Percentiles rank a stretch among this genome's conserved stretches.
phyloP scores from a whole-genome alignment of 1,140 invertebrate species.

The Steinernema khuongi region DNA sequence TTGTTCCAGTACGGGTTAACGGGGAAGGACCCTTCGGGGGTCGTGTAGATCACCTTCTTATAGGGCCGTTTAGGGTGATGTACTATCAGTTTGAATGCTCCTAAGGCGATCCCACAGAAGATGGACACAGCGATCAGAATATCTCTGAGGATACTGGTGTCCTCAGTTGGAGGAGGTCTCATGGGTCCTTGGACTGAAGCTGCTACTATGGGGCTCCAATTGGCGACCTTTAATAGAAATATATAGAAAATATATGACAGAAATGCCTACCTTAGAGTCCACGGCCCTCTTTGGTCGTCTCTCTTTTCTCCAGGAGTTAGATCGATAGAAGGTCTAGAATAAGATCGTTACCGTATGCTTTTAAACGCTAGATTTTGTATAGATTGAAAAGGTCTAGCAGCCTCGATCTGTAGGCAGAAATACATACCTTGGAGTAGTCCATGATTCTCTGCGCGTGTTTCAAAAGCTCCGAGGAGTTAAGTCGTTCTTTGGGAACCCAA shows the following conservation, averaged over 20 bases:
- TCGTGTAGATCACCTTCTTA: not conserved
- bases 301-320: no score
- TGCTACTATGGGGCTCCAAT: not conserved
- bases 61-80: not conserved
- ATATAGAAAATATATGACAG: no score
- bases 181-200: not conserved
- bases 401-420: no score
- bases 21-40: not conserved
- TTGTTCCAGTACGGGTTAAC: not conserved
- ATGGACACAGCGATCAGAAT: not conserved
- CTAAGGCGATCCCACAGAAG: not conserved
- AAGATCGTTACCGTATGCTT: no score
- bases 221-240: not conserved
- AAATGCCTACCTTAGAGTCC: not conserved
- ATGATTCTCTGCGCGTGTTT: not conserved
- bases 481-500: not conserved
- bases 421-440: no score
- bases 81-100: not conserved
- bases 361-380: no score
- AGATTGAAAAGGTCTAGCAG: no score
- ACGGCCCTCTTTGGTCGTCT: no score
- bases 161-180: not conserved
- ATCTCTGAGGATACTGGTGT: no score
- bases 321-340: no score
- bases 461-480: not conserved